Conservation (phyloP, 2,113 vertebrate genomes). For the Corythornis madagascariensis region DNA sequence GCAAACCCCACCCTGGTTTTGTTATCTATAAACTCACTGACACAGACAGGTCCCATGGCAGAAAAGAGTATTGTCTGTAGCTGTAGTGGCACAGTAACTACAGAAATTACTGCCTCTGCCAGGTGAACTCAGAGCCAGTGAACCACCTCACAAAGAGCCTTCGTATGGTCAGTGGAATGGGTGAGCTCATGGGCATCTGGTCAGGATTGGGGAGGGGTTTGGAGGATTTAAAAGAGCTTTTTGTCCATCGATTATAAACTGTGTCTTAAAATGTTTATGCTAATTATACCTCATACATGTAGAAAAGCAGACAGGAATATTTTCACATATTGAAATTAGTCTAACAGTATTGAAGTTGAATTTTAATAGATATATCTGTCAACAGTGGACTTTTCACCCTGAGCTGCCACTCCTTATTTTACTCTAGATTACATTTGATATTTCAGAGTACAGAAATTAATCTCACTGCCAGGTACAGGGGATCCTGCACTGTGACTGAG, state of each 20-base stretch:
- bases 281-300: fast-evolving
- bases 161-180: background rate
- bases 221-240: background rate
- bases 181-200: background rate
- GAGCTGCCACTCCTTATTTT: background rate
- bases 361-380: background rate
- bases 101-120: background rate
- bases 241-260: background rate
- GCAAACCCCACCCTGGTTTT: background rate
- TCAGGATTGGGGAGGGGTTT: background rate
- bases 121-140: background rate
- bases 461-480: background rate
- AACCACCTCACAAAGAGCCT: background rate
- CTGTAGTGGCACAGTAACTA: background rate
- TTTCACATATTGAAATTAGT: background rate
- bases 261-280: background rate
- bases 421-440: background rate
- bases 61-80: background rate
- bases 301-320: background rate
- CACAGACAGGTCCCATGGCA: background rate
- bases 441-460: background rate
- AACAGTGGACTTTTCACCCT: background rate
- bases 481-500: background rate
- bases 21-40: background rate
- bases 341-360: background rate